These are phyloP conservation scores for Delichon dasypus DNA, from an alignment of 2,797 vertebrate genomes.

Conservation along the genomic window DNA sequence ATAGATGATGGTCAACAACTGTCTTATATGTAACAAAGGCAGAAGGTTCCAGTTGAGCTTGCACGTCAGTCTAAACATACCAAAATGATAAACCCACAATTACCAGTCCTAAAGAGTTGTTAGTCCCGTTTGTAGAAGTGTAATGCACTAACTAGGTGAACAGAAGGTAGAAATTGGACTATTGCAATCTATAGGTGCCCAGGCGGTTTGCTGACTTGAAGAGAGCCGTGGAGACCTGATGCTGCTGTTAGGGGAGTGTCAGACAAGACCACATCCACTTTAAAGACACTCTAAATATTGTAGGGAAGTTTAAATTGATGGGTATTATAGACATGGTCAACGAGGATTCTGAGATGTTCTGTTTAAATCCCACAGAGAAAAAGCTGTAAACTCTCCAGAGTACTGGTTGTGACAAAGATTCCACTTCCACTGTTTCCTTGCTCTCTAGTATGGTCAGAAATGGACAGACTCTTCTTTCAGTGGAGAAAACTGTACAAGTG, in stretches of 20 bases:
- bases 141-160: neutral
- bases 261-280: neutral
- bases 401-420: neutral
- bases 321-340: neutral
- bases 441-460: neutral
- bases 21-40: neutral
- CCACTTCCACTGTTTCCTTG: neutral
- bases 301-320: neutral
- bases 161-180: neutral
- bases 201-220: neutral
- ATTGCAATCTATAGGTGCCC: neutral
- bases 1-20: neutral
- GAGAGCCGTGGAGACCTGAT: neutral
- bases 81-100: neutral
- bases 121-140: neutral
- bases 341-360: neutral
- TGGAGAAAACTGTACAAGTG: neutral
- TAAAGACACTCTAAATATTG: neutral
- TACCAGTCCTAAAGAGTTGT: neutral
- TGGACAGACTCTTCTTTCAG: neutral
- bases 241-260: neutral
- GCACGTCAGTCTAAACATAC: neutral
- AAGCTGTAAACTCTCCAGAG: neutral
- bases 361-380: neutral
- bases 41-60: neutral